Evolutionary conservation across 53 echinoderm and acorn worm genomes (phyloP).

Genomic region (Holothuria scabra): DNA sequence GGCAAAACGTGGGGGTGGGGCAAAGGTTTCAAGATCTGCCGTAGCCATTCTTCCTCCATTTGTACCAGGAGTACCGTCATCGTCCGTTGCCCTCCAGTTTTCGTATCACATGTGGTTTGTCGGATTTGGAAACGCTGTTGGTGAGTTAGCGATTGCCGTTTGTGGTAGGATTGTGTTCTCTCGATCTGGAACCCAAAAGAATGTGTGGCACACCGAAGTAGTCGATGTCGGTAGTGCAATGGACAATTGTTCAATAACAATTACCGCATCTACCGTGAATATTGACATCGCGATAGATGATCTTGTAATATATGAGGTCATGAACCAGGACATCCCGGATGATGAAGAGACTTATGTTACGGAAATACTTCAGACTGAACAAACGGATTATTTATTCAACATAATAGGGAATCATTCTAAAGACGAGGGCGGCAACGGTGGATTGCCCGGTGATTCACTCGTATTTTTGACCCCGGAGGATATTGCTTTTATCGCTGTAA

Average conservation of each 20-base stretch:
- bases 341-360: conserved; percentile 13
- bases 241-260: conserved; percentile 3
- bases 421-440: not conserved
- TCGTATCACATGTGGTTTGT: conserved; percentile 42
- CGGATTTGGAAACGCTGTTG: not conserved
- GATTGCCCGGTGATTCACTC: not conserved
- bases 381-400: not conserved
- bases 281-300: conserved; percentile 35
- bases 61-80: not conserved
- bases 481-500: conserved; percentile 21
- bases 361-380: conserved; percentile 21
- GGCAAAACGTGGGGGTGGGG: not conserved
- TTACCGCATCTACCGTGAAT: not conserved
- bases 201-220: conserved; percentile 23
- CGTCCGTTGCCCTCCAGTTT: not conserved
- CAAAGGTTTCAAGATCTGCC: not conserved
- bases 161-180: not conserved
- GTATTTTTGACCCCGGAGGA: conserved; percentile 15
- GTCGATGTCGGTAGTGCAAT: conserved; percentile 18
- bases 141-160: not conserved
- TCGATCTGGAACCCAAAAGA: not conserved
- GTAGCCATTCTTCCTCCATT: not conserved
- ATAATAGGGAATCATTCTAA: not conserved
- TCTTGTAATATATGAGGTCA: conserved; percentile 17
- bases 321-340: not conserved